Evolutionary conservation across 1,140 invertebrate species (phyloP).

Genomic region (Trichonephila inaurata): DNA sequence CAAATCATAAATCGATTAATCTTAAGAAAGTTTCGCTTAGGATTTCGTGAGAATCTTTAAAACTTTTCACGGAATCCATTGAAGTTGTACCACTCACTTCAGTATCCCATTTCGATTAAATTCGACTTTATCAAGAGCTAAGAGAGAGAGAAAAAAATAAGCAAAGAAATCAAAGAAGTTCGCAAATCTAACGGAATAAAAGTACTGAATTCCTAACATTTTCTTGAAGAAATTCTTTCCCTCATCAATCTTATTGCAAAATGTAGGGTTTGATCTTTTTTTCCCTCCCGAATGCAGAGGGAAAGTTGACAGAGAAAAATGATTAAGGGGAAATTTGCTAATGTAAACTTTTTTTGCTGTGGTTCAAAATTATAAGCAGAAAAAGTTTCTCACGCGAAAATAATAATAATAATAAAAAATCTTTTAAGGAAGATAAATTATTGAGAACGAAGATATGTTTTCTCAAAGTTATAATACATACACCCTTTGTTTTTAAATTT

Average conservation of each 20-base stretch:
- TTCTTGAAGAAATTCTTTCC: background rate
- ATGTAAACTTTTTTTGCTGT: background rate
- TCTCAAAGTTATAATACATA: too few relatives aligned
- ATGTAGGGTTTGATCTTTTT: background rate
- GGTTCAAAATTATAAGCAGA: too few relatives aligned
- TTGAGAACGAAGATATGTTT: too few relatives aligned
- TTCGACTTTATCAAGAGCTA: background rate
- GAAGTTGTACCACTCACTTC: background rate
- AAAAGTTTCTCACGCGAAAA: too few relatives aligned
- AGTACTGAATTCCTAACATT: conserved; percentile 22
- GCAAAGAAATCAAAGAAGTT: background rate
- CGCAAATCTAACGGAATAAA: background rate
- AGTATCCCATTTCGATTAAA: background rate
- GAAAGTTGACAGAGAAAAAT: background rate
- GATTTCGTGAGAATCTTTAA: background rate
- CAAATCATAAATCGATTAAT: too few relatives aligned
- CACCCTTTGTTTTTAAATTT: too few relatives aligned
- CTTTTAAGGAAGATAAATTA: too few relatives aligned
- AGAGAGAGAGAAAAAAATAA: background rate
- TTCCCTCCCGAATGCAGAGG: background rate
- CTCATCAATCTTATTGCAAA: background rate
- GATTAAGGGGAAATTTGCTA: background rate
- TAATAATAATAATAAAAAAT: too few relatives aligned
- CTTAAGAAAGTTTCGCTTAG: too few relatives aligned
- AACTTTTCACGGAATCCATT: background rate